A percentile compares a stretch with the other conserved stretches of the same genome.
Evolutionary conservation across 2,797 vertebrate species (phyloP).

Genomic region (Phoeniculus purpureus): DNA sequence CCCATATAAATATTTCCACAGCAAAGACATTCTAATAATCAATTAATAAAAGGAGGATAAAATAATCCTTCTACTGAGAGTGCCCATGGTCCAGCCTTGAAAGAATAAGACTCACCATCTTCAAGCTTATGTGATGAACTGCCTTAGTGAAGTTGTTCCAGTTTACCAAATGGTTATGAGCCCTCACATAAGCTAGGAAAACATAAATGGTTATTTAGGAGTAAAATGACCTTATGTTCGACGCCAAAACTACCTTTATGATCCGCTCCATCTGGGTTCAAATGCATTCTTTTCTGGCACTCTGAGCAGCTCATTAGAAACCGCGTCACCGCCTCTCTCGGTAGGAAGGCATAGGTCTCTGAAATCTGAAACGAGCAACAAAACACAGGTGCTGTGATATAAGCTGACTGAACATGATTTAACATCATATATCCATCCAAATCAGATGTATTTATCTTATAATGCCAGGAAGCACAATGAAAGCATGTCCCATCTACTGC

Average conservation of each 20-base stretch:
- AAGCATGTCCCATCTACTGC: slow-evolving; percentile 68
- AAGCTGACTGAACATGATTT: slow-evolving; percentile 63
- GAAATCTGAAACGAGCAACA: slow-evolving; percentile 85
- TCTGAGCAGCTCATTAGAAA: slow-evolving; percentile 90
- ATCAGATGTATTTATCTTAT: slow-evolving; percentile 63
- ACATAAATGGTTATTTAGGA: slow-evolving; percentile 67
- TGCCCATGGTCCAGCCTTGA: neutral
- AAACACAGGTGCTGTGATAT: slow-evolving; percentile 68
- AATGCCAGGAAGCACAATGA: slow-evolving; percentile 72
- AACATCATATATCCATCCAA: slow-evolving; percentile 72
- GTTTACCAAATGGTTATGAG: slow-evolving; percentile 58
- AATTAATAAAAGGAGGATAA: neutral
- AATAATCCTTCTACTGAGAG: slow-evolving; percentile 27
- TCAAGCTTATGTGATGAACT: slow-evolving; percentile 56
- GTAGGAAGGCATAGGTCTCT: slow-evolving; percentile 88
- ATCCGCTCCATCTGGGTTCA: slow-evolving; percentile 86
- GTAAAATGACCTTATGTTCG: slow-evolving; percentile 72
- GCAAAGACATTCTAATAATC: neutral
- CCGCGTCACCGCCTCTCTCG: slow-evolving; percentile 87
- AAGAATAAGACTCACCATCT: slow-evolving; percentile 52
- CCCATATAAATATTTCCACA: slow-evolving; percentile 23
- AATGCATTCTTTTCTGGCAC: slow-evolving; percentile 90
- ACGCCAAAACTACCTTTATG: slow-evolving; percentile 83
- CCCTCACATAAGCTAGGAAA: slow-evolving; percentile 58
- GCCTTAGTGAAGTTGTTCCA: slow-evolving; percentile 68